These are phyloP conservation scores for Anthoscopus minutus DNA, from an alignment of 2,113 vertebrate species.

Conservation along the genomic window DNA sequence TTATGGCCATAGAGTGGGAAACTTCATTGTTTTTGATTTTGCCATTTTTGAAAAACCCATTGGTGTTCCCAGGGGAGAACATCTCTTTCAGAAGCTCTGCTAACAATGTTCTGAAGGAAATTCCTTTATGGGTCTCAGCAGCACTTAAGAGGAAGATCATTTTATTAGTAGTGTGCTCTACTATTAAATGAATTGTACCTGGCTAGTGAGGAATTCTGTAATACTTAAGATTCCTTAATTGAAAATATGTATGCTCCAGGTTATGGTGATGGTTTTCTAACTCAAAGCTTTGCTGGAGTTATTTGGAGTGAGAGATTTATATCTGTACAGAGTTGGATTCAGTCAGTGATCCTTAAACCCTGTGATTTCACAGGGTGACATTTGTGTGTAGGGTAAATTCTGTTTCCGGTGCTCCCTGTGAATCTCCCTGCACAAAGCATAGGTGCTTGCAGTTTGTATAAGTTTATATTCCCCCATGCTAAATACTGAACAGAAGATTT, in stretches of 20 bases:
- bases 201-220: neutral
- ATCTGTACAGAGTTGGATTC: neutral
- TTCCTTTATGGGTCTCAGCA: neutral
- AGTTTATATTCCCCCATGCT: neutral
- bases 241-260: accelerated
- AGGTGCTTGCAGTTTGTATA: neutral
- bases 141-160: neutral
- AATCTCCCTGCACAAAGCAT: neutral
- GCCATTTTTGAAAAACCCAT: neutral
- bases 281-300: neutral
- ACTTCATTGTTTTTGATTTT: neutral
- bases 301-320: neutral
- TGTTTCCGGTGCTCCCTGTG: neutral
- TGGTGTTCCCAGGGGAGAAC: neutral
- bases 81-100: neutral
- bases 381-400: neutral
- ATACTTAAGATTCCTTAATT: neutral
- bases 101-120: neutral
- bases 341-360: neutral
- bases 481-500: neutral
- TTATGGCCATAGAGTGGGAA: neutral
- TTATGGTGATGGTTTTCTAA: neutral
- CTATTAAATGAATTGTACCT: neutral
- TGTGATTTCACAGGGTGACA: neutral
- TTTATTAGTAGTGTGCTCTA: neutral